Conservation (phyloP, 1,140 invertebrate genomes). For the Colletes gigas region DNA sequence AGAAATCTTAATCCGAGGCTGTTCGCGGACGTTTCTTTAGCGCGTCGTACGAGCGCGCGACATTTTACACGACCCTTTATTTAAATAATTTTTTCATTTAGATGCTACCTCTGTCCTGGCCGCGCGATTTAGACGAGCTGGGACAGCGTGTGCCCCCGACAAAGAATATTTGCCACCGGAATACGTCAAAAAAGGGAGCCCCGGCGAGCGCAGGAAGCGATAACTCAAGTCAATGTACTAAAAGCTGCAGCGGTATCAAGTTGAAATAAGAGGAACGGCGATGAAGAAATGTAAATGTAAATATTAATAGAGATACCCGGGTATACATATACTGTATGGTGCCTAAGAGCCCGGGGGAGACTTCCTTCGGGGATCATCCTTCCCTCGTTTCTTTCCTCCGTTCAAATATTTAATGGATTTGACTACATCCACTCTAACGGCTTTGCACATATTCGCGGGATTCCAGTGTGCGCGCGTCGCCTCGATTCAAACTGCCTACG, state of each 20-base stretch:
- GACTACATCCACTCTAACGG: slow-evolving; percentile 47
- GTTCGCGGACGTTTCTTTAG: too few species aligned
- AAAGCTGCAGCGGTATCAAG: slow-evolving; percentile 55
- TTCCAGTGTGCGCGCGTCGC: slow-evolving; percentile 11
- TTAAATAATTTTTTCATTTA: too few species aligned
- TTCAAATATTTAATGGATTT: slow-evolving; percentile 70
- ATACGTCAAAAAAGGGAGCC: slow-evolving; percentile 8
- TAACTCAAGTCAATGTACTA: slow-evolving; percentile 48
- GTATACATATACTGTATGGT: slow-evolving; percentile 52
- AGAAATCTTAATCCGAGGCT: too few species aligned
- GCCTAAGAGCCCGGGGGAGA: slow-evolving; percentile 58
- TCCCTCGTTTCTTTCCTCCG: slow-evolving; percentile 57
- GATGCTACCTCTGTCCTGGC: neutral
- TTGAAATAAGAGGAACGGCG: slow-evolving; percentile 61
- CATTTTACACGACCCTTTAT: too few species aligned
- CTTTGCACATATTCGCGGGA: slow-evolving; percentile 42
- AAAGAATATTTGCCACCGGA: slow-evolving; percentile 28
- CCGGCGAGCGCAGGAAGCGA: neutral
- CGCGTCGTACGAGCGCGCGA: too few species aligned
- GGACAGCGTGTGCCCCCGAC: neutral
- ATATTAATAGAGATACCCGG: slow-evolving; percentile 63
- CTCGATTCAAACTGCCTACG: slow-evolving; percentile 3
- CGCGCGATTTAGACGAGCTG: neutral
- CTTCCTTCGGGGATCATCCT: slow-evolving; percentile 51
- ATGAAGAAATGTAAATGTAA: slow-evolving; percentile 70